Percentiles rank a stretch among this genome's conserved stretches.
Conservation (phyloP, 2,888 invertebrate species). For the Laspeyria flexula region DNA sequence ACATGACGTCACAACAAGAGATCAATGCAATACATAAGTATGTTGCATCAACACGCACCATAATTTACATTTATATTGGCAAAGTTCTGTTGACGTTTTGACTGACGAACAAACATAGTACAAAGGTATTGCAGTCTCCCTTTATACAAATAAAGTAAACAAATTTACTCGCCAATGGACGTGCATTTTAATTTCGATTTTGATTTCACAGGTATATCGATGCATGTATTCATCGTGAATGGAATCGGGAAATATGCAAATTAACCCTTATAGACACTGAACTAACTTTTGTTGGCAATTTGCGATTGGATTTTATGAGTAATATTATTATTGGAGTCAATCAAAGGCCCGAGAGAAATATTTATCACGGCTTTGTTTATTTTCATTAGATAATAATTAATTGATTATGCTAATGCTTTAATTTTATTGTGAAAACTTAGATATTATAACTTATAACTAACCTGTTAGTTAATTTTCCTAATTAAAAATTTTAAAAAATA, state of each 20-base stretch:
- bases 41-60: constrained; percentile 4
- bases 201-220: constrained; percentile 6
- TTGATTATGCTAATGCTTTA: no score
- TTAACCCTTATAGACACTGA: background rate
- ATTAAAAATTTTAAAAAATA: no score
- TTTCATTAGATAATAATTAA: no score
- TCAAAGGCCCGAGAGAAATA: no score
- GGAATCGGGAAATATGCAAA: background rate
- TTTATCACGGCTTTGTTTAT: no score
- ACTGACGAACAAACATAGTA: constrained; percentile 37
- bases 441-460: no score
- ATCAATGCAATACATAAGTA: background rate
- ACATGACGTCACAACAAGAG: no score
- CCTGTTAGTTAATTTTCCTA: no score
- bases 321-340: no score
- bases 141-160: constrained; percentile 17
- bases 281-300: no score
- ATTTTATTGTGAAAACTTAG: no score
- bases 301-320: no score
- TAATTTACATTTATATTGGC: constrained; percentile 50
- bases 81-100: constrained; percentile 40
- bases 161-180: constrained; percentile 8
- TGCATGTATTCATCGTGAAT: background rate
- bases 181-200: constrained; percentile 22
- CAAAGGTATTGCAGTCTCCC: constrained; percentile 20